phyloP scores from a whole-genome alignment of 2,113 vertebrate species.

The Onychorhynchus coronatus region DNA sequence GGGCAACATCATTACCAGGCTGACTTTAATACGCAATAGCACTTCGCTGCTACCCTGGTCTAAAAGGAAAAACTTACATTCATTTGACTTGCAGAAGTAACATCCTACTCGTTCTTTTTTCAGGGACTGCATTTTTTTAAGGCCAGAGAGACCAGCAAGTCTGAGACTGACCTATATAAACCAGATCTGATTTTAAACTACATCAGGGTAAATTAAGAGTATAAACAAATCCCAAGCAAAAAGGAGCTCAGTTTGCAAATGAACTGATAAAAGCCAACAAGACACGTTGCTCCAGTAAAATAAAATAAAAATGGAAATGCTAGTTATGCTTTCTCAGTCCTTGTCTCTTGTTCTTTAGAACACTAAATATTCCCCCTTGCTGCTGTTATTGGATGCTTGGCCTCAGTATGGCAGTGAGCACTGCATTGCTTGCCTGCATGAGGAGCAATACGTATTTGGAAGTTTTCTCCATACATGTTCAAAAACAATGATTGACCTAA shows the following conservation, averaged over 20 bases:
- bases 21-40: background rate
- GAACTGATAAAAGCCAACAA: background rate
- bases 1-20: background rate
- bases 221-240: background rate
- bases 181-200: background rate
- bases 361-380: background rate
- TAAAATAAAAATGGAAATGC: background rate
- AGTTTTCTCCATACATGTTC: background rate
- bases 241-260: background rate
- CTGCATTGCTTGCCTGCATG: background rate
- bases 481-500: background rate
- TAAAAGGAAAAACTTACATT: background rate
- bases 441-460: background rate
- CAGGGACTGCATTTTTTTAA: background rate
- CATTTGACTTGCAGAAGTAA: background rate
- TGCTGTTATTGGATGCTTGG: background rate
- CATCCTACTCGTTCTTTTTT: background rate
- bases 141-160: background rate
- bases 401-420: background rate
- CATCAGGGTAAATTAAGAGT: background rate
- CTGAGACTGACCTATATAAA: background rate
- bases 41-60: background rate
- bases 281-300: background rate
- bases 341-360: background rate
- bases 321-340: background rate